Percentiles rank a stretch among this genome's conserved stretches.
These are phyloP conservation scores for Epistrophella euchroma DNA, from an alignment of 2,888 invertebrate species.

Conservation along the genomic window DNA sequence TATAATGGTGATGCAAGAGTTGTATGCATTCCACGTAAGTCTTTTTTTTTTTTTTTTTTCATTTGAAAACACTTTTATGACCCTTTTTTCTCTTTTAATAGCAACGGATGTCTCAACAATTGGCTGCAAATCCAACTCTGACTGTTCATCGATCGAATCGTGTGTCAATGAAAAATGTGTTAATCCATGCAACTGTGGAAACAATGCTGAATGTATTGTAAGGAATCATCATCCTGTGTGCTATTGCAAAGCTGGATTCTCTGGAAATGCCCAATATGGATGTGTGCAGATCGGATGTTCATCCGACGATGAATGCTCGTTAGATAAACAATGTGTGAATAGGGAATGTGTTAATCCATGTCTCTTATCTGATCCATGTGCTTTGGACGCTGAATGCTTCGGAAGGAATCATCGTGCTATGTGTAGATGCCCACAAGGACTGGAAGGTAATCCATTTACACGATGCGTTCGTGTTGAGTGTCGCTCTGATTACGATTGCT, in stretches of 20 bases:
- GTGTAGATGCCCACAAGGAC: slow-evolving; percentile 91
- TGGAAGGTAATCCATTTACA: slow-evolving; percentile 91
- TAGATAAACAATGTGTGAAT: slow-evolving; percentile 92
- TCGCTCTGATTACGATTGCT: slow-evolving; percentile 91
- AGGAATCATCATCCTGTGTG: slow-evolving; percentile 94
- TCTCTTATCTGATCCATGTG: slow-evolving; percentile 91
- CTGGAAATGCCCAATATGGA: slow-evolving; percentile 93
- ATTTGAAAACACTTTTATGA: neutral
- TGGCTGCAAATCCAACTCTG: slow-evolving; percentile 91
- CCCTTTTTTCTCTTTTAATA: slow-evolving; percentile 78
- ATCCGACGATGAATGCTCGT: slow-evolving; percentile 92
- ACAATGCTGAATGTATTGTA: slow-evolving; percentile 92
- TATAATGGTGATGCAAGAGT: slow-evolving; percentile 90
- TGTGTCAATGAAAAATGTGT: slow-evolving; percentile 92
- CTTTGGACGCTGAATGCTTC: slow-evolving; percentile 92
- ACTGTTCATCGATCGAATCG: slow-evolving; percentile 92
- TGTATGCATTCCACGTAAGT: slow-evolving; percentile 92
- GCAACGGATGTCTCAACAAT: slow-evolving; percentile 86
- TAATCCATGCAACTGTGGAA: slow-evolving; percentile 93
- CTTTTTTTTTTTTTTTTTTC: slow-evolving; percentile 63
- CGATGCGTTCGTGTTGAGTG: slow-evolving; percentile 92
- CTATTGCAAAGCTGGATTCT: slow-evolving; percentile 91
- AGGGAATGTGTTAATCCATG: slow-evolving; percentile 93
- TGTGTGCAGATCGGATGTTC: slow-evolving; percentile 93
- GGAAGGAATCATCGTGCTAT: slow-evolving; percentile 91